Evolutionary conservation across 2,797 vertebrate genomes (phyloP).

Genomic region (Cyclura pinguis): DNA sequence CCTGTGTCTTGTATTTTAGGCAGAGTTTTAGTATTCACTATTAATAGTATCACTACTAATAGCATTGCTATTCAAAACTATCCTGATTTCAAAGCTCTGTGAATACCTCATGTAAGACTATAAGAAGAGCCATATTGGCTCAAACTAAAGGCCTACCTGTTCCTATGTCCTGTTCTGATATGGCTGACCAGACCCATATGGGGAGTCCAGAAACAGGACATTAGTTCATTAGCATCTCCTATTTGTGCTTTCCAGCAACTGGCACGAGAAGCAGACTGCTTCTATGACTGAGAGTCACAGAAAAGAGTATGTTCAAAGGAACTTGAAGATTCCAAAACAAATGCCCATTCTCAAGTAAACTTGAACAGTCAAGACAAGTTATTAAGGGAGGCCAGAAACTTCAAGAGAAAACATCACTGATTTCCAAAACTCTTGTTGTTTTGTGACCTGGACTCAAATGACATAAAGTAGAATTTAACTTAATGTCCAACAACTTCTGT

Average conservation of each 20-base stretch:
- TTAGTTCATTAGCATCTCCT: too few species aligned
- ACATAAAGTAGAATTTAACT: constrained; percentile 53
- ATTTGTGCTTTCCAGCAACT: too few species aligned
- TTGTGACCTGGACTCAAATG: constrained; percentile 7
- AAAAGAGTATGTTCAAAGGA: not conserved
- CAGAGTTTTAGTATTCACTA: not conserved
- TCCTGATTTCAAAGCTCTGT: not conserved
- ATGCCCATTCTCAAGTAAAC: constrained; percentile 28
- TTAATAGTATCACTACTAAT: too few species aligned
- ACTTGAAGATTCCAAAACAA: constrained; percentile 28
- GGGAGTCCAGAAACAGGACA: too few species aligned
- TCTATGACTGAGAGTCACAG: constrained; percentile 7
- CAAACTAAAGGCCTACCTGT: not conserved
- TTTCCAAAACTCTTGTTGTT: constrained; percentile 61
- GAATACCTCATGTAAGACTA: not conserved
- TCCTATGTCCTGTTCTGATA: not conserved
- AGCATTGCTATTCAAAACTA: not conserved
- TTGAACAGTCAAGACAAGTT: constrained; percentile 42
- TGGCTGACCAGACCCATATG: not conserved
- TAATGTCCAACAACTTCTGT: constrained; percentile 35
- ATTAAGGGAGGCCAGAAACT: constrained; percentile 61
- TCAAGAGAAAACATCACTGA: constrained; percentile 61
- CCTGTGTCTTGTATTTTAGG: not conserved
- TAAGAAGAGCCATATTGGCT: not conserved
- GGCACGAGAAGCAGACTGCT: too few species aligned